Percentiles rank a stretch among this genome's conserved stretches.
phyloP scores from a whole-genome alignment of 2,797 vertebrate genomes.

The Darevskia nairensis region DNA sequence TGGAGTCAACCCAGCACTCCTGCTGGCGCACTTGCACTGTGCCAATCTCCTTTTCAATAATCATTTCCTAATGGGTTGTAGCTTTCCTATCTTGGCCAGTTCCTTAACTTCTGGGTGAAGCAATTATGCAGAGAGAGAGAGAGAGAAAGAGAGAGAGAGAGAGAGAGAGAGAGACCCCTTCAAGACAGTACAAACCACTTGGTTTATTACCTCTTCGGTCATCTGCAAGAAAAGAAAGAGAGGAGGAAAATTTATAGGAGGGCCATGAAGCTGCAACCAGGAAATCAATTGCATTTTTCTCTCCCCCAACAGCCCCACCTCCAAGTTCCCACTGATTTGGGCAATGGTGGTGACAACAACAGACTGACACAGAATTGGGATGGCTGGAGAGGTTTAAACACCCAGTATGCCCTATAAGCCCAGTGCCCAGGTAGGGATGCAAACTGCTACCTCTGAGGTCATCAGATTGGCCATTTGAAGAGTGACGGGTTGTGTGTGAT shows the following conservation, averaged over 20 bases:
- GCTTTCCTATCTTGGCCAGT: not conserved
- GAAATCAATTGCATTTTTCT: not conserved
- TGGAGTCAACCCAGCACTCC: not conserved
- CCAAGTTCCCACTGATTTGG: too few relatives aligned
- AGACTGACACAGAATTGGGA: too few relatives aligned
- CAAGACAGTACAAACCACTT: not conserved
- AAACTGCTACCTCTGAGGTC: too few relatives aligned
- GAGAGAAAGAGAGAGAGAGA: too few relatives aligned
- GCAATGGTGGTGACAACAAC: too few relatives aligned
- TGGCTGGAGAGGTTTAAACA: too few relatives aligned
- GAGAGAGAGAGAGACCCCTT: not conserved
- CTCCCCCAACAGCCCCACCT: too few relatives aligned
- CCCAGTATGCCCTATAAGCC: too few relatives aligned
- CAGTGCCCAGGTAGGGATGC: too few relatives aligned
- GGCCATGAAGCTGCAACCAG: not conserved
- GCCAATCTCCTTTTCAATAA: not conserved
- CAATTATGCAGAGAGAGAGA: too few relatives aligned
- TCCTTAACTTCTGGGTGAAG: not conserved
- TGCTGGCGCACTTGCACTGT: not conserved
- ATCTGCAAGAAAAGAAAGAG: slow-evolving; percentile 12
- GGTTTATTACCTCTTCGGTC: slow-evolving; percentile 22
- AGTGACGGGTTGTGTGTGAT: too few relatives aligned
- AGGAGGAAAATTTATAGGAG: not conserved
- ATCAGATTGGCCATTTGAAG: too few relatives aligned
- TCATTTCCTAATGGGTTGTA: not conserved